These are phyloP conservation scores for Antechinus flavipes DNA, from an alignment of 2,113 vertebrate species.

Conservation along the genomic window DNA sequence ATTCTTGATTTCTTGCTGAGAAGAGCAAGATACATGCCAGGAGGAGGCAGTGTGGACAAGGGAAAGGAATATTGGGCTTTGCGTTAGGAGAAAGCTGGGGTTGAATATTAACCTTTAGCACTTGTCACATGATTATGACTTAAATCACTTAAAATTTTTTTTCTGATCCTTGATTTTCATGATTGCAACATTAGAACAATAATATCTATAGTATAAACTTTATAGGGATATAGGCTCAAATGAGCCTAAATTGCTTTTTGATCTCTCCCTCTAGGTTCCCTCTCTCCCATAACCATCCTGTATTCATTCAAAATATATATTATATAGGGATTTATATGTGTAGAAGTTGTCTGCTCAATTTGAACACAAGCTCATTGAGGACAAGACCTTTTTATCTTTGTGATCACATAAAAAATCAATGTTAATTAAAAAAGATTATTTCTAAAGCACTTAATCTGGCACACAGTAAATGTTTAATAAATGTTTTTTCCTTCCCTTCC, in stretches of 20 bases:
- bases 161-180: background rate
- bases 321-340: background rate
- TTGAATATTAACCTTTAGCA: background rate
- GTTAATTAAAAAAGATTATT: background rate
- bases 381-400: background rate
- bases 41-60: slow-evolving; percentile 4
- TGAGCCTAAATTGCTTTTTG: background rate
- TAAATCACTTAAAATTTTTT: background rate
- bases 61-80: background rate
- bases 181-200: background rate
- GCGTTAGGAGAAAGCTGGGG: background rate
- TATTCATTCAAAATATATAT: background rate
- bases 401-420: background rate
- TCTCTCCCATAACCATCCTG: background rate
- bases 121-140: background rate
- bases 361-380: background rate
- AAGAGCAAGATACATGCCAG: background rate
- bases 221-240: background rate
- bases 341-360: background rate
- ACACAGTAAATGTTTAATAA: background rate
- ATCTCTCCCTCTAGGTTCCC: background rate
- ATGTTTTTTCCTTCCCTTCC: background rate
- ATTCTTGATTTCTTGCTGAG: background rate
- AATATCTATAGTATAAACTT: background rate
- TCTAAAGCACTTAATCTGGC: background rate